Evolutionary conservation across 2,797 vertebrate genomes (phyloP), one percentile per base, ranked within the genome.

Genomic region (Acipenser oxyrinchus): DNA sequence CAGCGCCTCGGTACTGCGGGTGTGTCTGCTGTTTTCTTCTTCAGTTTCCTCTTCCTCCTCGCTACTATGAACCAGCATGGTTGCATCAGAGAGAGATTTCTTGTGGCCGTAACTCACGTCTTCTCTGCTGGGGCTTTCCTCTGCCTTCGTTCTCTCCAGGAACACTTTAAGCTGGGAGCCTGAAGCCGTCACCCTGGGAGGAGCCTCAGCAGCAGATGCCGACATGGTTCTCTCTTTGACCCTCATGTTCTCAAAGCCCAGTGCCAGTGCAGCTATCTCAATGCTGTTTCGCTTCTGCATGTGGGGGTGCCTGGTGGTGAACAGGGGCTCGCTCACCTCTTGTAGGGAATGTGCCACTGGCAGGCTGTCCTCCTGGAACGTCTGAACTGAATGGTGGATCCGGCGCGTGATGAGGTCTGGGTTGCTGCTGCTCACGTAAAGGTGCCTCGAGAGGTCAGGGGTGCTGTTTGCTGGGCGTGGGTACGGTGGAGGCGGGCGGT

Each of bases 351-450:
- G 97, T 0, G 97, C 96, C 13, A 99, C 95, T 0, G 96, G 97
- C 72, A 97, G 80, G 69, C 96, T 99, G 87, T 95, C 97, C 76
- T 99, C 96, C 76, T 99, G 97, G 84, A 99, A 98, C 0, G 94
- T 98, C 83, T 99, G 96, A n/a, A 99, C 96, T 0, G 95, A 95
- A 81, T 99, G 97, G 77, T 99, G 97, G 7, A 99, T 94, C 0
- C 96, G 87, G 2, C n/a, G 81, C 0, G 95, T 98, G 78, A 98
- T 94, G 60, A 99, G 88, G 67, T 99, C 96, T 0, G 97, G 96
- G 73, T 96, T 98, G 83, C 97, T 99, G 75, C 92, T 97, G 86
- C 95, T 98, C 53, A 93, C 92, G 52, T 95, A 94, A 23, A 94
- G 87, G 71, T 98, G 95, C 6, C 93, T 91, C 0, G 96, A 97